A percentile compares a stretch with the other conserved stretches of the same genome.
phyloP scores from a whole-genome alignment of 2,113 vertebrate species.

The Sula dactylatra region DNA sequence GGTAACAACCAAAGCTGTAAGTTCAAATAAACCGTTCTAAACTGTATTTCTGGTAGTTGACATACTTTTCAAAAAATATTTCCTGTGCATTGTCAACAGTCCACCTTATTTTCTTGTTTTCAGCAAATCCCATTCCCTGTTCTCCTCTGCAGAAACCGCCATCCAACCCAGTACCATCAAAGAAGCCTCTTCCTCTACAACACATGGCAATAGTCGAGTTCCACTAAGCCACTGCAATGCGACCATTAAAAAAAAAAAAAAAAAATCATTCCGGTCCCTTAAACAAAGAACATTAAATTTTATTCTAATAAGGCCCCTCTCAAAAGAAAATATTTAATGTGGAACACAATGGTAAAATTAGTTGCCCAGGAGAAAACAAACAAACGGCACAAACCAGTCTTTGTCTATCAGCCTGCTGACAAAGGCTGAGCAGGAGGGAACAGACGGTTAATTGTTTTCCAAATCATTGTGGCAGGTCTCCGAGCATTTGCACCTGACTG shows the following conservation, averaged over 20 bases:
- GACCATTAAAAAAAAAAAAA: background rate
- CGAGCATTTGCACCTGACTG: background rate
- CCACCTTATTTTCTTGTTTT: background rate
- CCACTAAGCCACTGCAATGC: background rate
- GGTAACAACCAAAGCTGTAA: background rate
- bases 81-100: background rate
- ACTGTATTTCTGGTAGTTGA: background rate
- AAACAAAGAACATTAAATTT: background rate
- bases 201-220: fast-evolving
- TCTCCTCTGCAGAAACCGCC: background rate
- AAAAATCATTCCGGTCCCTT: background rate
- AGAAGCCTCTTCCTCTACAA: background rate
- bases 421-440: background rate
- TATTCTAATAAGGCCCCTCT: background rate
- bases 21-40: background rate
- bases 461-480: background rate
- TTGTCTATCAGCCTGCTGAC: background rate
- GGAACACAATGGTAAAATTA: background rate
- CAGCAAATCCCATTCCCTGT: background rate
- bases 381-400: background rate
- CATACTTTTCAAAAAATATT: background rate
- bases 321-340: background rate
- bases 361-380: conserved; percentile 5
- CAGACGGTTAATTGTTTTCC: conserved; percentile 27
- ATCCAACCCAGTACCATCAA: background rate